phyloP scores from a whole-genome alignment of 2,797 vertebrate genomes.

The Xiphorhynchus erythropygius region DNA sequence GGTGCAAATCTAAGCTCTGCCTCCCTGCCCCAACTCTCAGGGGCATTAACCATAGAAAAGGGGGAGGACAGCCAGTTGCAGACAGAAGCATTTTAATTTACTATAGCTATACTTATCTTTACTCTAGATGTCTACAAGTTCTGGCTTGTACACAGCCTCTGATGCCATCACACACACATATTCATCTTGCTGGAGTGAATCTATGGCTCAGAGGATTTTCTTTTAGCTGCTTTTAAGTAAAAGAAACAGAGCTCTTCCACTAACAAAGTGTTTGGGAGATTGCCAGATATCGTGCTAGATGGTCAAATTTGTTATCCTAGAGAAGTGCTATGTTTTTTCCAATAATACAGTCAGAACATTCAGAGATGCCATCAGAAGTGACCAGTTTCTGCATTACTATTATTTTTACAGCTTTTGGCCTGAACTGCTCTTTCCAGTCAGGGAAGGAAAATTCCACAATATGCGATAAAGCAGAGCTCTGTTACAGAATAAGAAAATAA shows the following conservation, averaged over 20 bases:
- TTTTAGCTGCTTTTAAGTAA: neutral
- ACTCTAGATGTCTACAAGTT: neutral
- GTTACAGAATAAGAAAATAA: conserved; percentile 12
- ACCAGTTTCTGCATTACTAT: neutral
- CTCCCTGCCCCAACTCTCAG: neutral
- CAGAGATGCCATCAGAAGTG: neutral
- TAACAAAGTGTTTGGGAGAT: neutral
- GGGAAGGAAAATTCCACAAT: neutral
- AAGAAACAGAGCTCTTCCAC: neutral
- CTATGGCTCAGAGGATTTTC: neutral
- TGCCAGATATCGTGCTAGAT: neutral
- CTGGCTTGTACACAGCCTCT: neutral
- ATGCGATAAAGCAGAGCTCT: neutral
- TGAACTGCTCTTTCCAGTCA: neutral
- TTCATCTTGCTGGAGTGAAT: neutral
- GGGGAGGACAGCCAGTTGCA: neutral
- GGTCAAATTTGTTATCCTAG: neutral
- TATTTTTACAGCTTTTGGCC: conserved; percentile 3
- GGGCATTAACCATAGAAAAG: neutral
- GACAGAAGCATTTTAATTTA: neutral
- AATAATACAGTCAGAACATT: neutral
- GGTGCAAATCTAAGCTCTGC: neutral
- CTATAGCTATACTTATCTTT: neutral
- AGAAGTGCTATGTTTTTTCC: neutral
- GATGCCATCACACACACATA: neutral